Evolutionary conservation across 2,888 invertebrate genomes (phyloP).

Genomic region (Autographa pulchrina): DNA sequence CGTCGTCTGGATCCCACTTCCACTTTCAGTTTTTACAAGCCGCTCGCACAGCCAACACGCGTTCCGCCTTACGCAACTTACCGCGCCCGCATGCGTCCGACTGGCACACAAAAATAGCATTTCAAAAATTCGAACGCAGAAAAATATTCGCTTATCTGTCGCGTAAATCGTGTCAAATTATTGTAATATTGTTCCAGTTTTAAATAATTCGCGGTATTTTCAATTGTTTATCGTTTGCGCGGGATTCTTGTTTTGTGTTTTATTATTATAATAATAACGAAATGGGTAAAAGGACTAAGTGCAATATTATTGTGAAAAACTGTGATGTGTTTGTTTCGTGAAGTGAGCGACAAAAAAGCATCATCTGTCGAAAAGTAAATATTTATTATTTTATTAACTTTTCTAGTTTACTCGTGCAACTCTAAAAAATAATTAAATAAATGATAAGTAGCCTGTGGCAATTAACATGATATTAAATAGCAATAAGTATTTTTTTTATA

Average conservation of each 20-base stretch:
- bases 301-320: slow-evolving; percentile 64
- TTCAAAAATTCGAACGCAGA: slow-evolving; percentile 55
- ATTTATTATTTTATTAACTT: slow-evolving; percentile 28
- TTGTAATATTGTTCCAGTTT: slow-evolving; percentile 26
- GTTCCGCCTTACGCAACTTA: slow-evolving; percentile 70
- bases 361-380: slow-evolving; percentile 88
- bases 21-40: slow-evolving; percentile 86
- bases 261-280: slow-evolving; percentile 53
- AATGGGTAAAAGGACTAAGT: slow-evolving; percentile 76
- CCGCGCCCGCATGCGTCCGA: slow-evolving; percentile 81
- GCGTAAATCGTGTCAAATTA: slow-evolving; percentile 42
- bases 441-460: too few relatives aligned
- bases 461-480: too few relatives aligned
- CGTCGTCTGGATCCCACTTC: slow-evolving; percentile 57
- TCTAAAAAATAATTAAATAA: too few relatives aligned
- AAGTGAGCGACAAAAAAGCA: slow-evolving; percentile 76
- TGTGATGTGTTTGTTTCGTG: slow-evolving; percentile 82
- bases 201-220: slow-evolving; percentile 47
- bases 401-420: too few relatives aligned
- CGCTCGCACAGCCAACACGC: slow-evolving; percentile 77
- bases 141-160: slow-evolving; percentile 54
- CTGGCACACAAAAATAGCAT: slow-evolving; percentile 78
- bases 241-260: slow-evolving; percentile 55
- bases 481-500: too few relatives aligned
- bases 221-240: slow-evolving; percentile 28